These are phyloP conservation scores for Moxostoma hubbsi DNA, from an alignment of 2,797 vertebrate species.

Conservation along the genomic window DNA sequence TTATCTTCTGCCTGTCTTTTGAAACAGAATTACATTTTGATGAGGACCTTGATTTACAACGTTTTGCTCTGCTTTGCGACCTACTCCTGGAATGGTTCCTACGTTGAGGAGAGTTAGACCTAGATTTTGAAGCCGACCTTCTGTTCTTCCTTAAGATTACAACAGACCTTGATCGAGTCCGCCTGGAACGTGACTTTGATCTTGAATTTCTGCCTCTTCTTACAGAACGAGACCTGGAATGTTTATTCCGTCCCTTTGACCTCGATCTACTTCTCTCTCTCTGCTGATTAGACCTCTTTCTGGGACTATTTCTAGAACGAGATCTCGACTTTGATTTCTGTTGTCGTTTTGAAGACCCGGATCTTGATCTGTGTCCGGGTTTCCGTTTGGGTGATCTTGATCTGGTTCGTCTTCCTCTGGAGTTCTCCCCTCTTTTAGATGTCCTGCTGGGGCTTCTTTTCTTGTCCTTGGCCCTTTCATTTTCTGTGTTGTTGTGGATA, in stretches of 20 bases:
- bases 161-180: constrained; percentile 57
- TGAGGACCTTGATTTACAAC: constrained; percentile 55
- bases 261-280: constrained; percentile 61
- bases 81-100: constrained; percentile 47
- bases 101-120: constrained; percentile 43
- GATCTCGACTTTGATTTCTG: constrained; percentile 45
- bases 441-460: constrained; percentile 52
- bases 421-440: constrained; percentile 40
- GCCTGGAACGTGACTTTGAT: constrained; percentile 56
- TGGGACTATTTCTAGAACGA: constrained; percentile 65
- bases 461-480: constrained; percentile 2
- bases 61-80: constrained; percentile 26
- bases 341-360: constrained; percentile 47
- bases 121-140: constrained; percentile 52
- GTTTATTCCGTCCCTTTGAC: constrained; percentile 59
- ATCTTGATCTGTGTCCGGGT: constrained; percentile 53
- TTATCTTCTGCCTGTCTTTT: constrained; percentile 32
- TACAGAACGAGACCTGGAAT: constrained; percentile 48
- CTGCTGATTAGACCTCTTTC: constrained; percentile 54
- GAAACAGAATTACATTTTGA: constrained; percentile 53
- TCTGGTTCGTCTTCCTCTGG: constrained; percentile 70
- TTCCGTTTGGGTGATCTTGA: constrained; percentile 65
- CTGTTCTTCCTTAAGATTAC: constrained; percentile 48
- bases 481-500: constrained; percentile 10
- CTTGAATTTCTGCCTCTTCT: constrained; percentile 43